Conservation (phyloP, 1,140 invertebrate species). For the Agrypnia vestita region DNA sequence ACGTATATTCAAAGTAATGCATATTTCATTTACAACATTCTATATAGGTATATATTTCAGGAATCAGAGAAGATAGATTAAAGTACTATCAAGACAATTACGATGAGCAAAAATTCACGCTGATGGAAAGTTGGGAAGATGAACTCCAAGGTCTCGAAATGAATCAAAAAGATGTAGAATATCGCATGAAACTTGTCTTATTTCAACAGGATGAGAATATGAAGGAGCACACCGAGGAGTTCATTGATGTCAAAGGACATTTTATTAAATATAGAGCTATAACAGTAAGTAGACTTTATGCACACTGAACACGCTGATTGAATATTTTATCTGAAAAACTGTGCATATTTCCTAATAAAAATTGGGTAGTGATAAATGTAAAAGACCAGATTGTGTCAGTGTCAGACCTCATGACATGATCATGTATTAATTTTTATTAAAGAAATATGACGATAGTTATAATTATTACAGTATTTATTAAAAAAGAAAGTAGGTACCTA, state of each 20-base stretch:
- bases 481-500: too few relatives aligned
- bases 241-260: constrained; percentile 36
- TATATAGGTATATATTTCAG: constrained; percentile 64
- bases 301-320: too few relatives aligned
- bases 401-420: too few relatives aligned
- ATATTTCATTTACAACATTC: not conserved
- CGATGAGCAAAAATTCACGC: constrained; percentile 70
- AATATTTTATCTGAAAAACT: too few relatives aligned
- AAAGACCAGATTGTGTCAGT: too few relatives aligned
- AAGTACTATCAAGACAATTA: constrained; percentile 74
- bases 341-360: too few relatives aligned
- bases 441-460: too few relatives aligned
- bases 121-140: constrained; percentile 71
- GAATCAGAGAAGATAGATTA: constrained; percentile 69
- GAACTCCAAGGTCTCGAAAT: constrained; percentile 67
- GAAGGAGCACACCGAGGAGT: constrained; percentile 57
- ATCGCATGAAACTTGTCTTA: constrained; percentile 67
- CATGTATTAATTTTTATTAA: too few relatives aligned
- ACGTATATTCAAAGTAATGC: too few relatives aligned
- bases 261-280: constrained; percentile 45
- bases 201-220: constrained; percentile 70
- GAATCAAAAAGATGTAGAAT: constrained; percentile 66
- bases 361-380: too few relatives aligned
- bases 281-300: constrained; percentile 35
- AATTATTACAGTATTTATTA: too few relatives aligned